Conservation (phyloP, 2,888 invertebrate genomes). For the Tetranychus truncatus region DNA sequence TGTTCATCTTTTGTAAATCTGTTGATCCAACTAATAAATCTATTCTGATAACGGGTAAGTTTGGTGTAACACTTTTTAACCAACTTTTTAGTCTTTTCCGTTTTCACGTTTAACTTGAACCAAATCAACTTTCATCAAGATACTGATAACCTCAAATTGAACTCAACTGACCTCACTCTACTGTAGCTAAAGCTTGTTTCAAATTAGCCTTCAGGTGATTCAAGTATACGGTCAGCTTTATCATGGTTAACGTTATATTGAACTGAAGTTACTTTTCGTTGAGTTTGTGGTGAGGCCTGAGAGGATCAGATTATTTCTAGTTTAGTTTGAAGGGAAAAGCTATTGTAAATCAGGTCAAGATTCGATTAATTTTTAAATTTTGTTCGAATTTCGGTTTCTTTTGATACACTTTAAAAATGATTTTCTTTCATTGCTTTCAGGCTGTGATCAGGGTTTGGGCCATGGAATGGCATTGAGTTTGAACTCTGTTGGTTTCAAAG, state of each 20-base stretch:
- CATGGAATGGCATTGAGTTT: neutral
- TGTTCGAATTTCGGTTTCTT: neutral
- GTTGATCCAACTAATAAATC: constrained; percentile 3
- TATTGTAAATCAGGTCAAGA: neutral
- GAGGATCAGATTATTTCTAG: neutral
- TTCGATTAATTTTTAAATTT: neutral
- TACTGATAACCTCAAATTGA: too few species aligned
- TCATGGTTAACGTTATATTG: neutral
- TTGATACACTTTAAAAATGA: neutral
- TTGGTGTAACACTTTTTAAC: neutral
- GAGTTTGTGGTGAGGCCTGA: neutral
- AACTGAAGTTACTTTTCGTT: neutral
- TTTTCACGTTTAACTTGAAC: neutral
- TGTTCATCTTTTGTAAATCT: neutral
- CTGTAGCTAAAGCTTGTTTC: too few species aligned
- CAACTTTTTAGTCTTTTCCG: neutral
- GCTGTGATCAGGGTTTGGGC: constrained; percentile 16
- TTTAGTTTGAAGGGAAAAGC: neutral
- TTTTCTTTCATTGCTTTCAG: neutral
- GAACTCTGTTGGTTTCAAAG: constrained; percentile 11
- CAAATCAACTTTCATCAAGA: too few species aligned
- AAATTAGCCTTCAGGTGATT: too few species aligned
- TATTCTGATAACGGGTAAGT: neutral
- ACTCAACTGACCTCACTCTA: too few species aligned
- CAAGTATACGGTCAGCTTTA: too few species aligned